phyloP scores from a whole-genome alignment of 2,797 vertebrate species.

The Enteromius paludinosus region DNA sequence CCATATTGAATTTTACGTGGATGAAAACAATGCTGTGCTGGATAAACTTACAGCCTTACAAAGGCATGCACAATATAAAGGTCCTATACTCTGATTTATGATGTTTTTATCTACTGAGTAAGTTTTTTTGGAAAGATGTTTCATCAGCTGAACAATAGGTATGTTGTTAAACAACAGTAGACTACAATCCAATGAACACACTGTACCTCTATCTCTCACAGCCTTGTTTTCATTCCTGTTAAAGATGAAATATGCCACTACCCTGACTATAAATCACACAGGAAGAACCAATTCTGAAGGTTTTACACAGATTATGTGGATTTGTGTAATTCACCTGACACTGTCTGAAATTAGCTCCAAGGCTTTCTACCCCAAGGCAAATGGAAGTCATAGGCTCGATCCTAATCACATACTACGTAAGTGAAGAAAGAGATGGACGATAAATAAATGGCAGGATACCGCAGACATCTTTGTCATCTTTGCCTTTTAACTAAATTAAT shows the following conservation, averaged over 20 bases:
- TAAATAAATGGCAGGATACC: background rate
- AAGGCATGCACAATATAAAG: background rate
- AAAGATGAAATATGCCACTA: background rate
- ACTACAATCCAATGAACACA: background rate
- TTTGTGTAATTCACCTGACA: conserved; percentile 5
- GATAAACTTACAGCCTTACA: background rate
- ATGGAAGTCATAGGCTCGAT: background rate
- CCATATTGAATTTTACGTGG: background rate
- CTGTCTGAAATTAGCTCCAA: conserved; percentile 10
- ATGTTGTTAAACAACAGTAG: background rate
- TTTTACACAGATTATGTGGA: conserved; percentile 15
- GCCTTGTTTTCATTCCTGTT: background rate
- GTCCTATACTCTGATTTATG: background rate
- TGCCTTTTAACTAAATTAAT: background rate
- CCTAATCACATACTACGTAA: background rate
- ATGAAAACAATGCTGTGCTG: background rate
- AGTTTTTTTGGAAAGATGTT: background rate
- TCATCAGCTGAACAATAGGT: background rate
- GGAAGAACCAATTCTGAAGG: conserved; percentile 4
- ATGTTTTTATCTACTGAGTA: background rate
- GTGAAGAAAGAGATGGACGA: background rate
- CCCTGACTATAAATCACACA: background rate
- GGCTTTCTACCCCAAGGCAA: background rate
- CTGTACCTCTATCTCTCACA: background rate
- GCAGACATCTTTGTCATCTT: background rate